These are phyloP conservation scores for Acronicta psi DNA, from an alignment of 2,888 invertebrate species.

Conservation along the genomic window DNA sequence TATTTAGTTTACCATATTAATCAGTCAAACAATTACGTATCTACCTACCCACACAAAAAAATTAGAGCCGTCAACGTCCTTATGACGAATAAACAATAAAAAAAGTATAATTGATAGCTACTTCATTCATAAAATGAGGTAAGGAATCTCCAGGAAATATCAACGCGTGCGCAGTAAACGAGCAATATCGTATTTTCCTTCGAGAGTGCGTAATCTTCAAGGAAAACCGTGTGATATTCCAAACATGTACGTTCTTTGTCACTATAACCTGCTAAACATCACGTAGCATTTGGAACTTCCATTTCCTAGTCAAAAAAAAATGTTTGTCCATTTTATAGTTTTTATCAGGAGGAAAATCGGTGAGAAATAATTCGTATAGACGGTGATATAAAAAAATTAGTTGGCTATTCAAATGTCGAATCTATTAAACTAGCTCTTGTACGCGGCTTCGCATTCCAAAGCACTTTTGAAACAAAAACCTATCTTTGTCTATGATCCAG, in stretches of 20 bases:
- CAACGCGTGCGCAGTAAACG: constrained; percentile 10
- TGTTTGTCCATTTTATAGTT: neutral
- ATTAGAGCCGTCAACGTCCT: too few relatives aligned
- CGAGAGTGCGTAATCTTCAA: constrained; percentile 28
- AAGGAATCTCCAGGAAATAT: constrained; percentile 18
- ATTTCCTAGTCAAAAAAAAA: constrained; percentile 7
- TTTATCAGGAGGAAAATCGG: too few relatives aligned
- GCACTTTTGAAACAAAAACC: too few relatives aligned
- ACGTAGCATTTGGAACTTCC: constrained; percentile 12
- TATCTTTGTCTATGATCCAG: too few relatives aligned
- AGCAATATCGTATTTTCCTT: constrained; percentile 24
- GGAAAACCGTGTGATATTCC: constrained; percentile 37
- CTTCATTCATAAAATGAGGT: neutral
- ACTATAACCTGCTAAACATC: constrained; percentile 15
- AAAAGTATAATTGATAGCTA: constrained; percentile 1
- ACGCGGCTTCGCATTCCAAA: too few relatives aligned
- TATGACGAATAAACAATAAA: neutral
- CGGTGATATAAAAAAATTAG: too few relatives aligned
- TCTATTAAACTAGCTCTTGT: too few relatives aligned
- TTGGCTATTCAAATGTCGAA: too few relatives aligned
- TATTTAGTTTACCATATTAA: too few relatives aligned
- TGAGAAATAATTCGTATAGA: too few relatives aligned
- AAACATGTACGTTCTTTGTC: constrained; percentile 10
- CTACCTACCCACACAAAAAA: too few relatives aligned
- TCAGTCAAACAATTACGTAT: too few relatives aligned